Evolutionary conservation across 2,888 invertebrate genomes (phyloP), one percentile per base, ranked within the genome.

Genomic region (Torymus texanus): DNA sequence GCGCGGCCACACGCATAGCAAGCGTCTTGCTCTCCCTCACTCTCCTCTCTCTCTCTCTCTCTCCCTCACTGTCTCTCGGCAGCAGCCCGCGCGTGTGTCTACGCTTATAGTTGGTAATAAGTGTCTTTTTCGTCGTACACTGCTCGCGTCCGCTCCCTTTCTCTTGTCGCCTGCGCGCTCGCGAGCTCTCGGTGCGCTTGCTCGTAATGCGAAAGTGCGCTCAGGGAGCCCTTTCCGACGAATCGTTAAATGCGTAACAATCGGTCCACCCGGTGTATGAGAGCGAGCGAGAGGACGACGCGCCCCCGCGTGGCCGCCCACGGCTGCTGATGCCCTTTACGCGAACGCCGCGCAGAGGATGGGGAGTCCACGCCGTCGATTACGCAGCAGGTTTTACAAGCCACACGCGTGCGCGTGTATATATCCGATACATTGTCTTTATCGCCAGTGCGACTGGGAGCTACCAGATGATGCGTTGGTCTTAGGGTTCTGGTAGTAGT

Each of bases 1-100:
- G 87, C 87, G 66, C 87, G 88, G 82, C 84, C 82, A 83, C 82
- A 82, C 82, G 78, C 80, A 24, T 83, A 83, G 83, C 41, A 41
- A 41, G 41, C 79, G n/a, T 66, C 24, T 66, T 16, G 29, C 79
- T 61, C 53, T 63, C 68, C 53, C 62, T 41, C 55, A 14, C 50
- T 65, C 53, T 21, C n/a, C 29, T n/a, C 70, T 56, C 21, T 63
- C 70, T n/a, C 63, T 10, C 59, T 51, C 16, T 53, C 56, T 5
- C 16, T n/a, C 61, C 16, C 51, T 3, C 29, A 41, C 41, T 41
- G 41, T 41, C 41, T 41, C 41, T 41, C 41, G 1, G 8, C 41
- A 8, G 41, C 29, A 29, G 29, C 59, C 10, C 50, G 24, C 62
- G 11, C 13, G 55, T 63, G 56, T 21, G 41, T 41, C 41, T 41